These are phyloP conservation scores for Sigmodon hispidus DNA, from an alignment of 2,113 vertebrate species.

Conservation along the genomic window DNA sequence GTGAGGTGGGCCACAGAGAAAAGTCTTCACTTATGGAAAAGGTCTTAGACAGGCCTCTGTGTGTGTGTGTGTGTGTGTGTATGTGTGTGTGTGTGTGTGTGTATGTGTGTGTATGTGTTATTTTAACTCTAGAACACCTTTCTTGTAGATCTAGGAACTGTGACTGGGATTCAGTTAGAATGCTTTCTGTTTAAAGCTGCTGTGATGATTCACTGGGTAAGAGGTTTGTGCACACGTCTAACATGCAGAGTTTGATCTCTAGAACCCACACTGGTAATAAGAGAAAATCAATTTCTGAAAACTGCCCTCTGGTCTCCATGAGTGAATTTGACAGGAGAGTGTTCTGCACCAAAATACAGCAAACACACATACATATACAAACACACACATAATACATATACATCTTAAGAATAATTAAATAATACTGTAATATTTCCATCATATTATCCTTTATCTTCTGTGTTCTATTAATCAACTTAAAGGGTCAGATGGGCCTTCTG, in stretches of 20 bases:
- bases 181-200: neutral
- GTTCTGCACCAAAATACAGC: accelerated
- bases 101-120: neutral
- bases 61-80: neutral
- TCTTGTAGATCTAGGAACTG: neutral
- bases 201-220: no score
- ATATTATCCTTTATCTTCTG: neutral
- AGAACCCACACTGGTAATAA: neutral
- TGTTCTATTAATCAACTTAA: neutral
- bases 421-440: neutral
- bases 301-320: no score
- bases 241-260: neutral
- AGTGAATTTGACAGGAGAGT: neutral
- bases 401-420: neutral
- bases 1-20: neutral
- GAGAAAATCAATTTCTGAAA: neutral
- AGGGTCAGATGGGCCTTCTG: neutral
- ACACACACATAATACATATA: neutral
- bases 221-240: neutral
- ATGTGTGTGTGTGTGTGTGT: neutral
- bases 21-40: neutral
- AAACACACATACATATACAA: neutral
- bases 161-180: neutral
- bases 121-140: neutral
- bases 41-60: neutral